Evolutionary conservation across 1,140 invertebrate species (phyloP), one percentile per base, ranked within the genome.

Genomic region (Matsumurasca onukii): DNA sequence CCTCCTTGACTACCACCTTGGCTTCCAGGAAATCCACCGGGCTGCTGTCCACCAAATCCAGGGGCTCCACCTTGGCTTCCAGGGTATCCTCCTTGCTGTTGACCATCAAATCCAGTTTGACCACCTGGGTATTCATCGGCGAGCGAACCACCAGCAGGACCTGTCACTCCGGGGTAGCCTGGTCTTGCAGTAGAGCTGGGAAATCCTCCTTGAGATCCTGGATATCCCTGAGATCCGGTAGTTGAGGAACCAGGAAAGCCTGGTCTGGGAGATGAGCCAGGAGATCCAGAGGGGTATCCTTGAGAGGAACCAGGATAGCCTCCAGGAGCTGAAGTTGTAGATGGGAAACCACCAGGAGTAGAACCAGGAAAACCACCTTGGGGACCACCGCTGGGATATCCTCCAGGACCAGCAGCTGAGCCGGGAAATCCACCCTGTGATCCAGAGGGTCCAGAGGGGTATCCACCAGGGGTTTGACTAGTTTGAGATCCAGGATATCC

Each of bases 291-390:
- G 24, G 29, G 45, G 5, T 34, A 31, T 48, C 49, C 45, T 49
- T 15, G 9, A 20, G 34, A 3, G 15, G 34, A 3, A 24, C 66
- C 67, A 15, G 71, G 71, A 29, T 31, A 55, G 1, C 70, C 70
- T 13, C 73, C 67, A 48, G 68, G 69, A 62, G 71, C 51, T 55
- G 17, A 9, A 5, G 51, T n/a, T 55, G 17, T 12, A 34, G 13
- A 13, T 17, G 61, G 61, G 25, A 25, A 63, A 24, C 61, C 61
- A 24, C 61, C 61, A 68, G 55, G 1, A 65, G 72, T 71, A 73
- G 75, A 76, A 31, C 74, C 71, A 62, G 75, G 71, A 66, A 69
- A 62, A 49, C 70, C 66, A n/a, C 73, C 69, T 13, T 77, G 74
- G 45, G 72, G 69, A 51, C 70, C 57, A 13, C 68, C 71, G 51